These are phyloP conservation scores for Sandelia bainsii DNA, from an alignment of 2,797 vertebrate genomes.

Conservation along the genomic window DNA sequence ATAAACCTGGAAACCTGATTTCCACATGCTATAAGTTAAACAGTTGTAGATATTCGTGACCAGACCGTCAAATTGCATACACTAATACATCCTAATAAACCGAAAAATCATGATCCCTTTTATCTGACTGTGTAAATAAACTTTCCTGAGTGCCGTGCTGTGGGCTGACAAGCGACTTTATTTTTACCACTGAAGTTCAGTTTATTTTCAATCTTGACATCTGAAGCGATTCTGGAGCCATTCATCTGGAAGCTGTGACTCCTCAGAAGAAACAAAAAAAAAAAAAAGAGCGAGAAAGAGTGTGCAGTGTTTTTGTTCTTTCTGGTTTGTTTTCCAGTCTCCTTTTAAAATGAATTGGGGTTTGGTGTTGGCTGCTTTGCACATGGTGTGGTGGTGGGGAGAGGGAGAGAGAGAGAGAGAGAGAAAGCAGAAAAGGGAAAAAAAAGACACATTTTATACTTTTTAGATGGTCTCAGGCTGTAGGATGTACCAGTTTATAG, in stretches of 20 bases:
- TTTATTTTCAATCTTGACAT: conserved; percentile 86
- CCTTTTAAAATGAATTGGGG: conserved; percentile 80
- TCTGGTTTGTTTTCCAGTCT: conserved; percentile 84
- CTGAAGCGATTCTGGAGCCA: conserved; percentile 70
- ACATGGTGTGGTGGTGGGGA: conserved; percentile 69
- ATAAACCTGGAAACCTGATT: neutral
- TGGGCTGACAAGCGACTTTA: conserved; percentile 64
- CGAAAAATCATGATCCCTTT: conserved; percentile 52
- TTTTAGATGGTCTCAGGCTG: neutral
- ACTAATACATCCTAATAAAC: conserved; percentile 56
- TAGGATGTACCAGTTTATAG: neutral
- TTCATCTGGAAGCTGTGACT: conserved; percentile 73
- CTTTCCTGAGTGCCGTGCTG: conserved; percentile 52
- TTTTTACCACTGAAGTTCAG: conserved; percentile 73
- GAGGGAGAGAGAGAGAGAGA: conserved; percentile 24
- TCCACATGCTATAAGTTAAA: conserved; percentile 12
- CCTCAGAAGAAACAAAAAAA: conserved; percentile 64
- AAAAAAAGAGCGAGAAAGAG: conserved; percentile 42
- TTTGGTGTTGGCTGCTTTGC: conserved; percentile 75
- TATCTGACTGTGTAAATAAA: conserved; percentile 72
- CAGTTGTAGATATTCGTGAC: conserved; percentile 33
- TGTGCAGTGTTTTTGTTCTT: conserved; percentile 82
- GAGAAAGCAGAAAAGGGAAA: conserved; percentile 21
- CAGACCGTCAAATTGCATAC: conserved; percentile 54
- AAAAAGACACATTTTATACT: conserved; percentile 22